Evolutionary conservation across 1,140 invertebrate species (phyloP).

Genomic region (Drosophila teissieri): DNA sequence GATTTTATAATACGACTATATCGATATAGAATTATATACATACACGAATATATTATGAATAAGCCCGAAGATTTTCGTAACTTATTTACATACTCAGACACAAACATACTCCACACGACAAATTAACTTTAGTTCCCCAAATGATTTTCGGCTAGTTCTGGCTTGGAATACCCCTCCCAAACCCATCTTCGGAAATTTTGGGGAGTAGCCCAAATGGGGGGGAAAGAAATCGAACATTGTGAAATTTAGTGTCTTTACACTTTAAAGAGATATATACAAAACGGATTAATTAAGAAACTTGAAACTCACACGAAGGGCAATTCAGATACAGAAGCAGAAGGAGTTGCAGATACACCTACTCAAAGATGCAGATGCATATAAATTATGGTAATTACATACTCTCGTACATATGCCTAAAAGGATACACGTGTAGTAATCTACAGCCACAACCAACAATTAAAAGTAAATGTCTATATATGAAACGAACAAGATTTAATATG

Average conservation of each 20-base stretch:
- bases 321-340: not conserved
- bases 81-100: constrained; percentile 60
- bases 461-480: constrained; percentile 78
- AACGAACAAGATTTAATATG: constrained; percentile 37
- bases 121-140: constrained; percentile 18
- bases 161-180: constrained; percentile 30
- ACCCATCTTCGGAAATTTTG: constrained; percentile 12
- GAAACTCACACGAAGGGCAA: constrained; percentile 23
- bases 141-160: constrained; percentile 44
- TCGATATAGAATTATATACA: constrained; percentile 52
- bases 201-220: not conserved
- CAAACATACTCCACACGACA: constrained; percentile 22
- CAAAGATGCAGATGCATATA: constrained; percentile 44
- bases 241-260: constrained; percentile 83
- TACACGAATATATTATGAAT: constrained; percentile 31
- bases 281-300: constrained; percentile 39
- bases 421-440: constrained; percentile 89
- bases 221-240: constrained; percentile 75
- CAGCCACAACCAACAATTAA: constrained; percentile 88
- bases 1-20: constrained; percentile 79
- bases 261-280: constrained; percentile 76
- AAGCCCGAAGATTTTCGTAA: constrained; percentile 58
- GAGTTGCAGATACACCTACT: constrained; percentile 13
- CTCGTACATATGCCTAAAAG: constrained; percentile 79
- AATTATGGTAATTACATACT: constrained; percentile 68